Percentiles rank a stretch among this genome's conserved stretches.
phyloP scores from a whole-genome alignment of 2,888 invertebrate genomes.

The Platycheirus rosarum region DNA sequence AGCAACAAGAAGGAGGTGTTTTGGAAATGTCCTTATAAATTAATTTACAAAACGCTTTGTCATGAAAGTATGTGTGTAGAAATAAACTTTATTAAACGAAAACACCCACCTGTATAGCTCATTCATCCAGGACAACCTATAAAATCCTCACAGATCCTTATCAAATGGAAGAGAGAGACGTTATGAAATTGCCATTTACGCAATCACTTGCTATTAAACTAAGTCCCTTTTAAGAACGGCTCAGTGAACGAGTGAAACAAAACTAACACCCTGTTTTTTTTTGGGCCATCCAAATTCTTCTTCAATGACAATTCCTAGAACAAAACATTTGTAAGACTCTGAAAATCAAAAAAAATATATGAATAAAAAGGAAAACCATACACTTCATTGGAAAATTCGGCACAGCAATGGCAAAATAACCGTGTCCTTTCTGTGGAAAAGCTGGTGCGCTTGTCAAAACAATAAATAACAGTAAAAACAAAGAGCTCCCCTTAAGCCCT shows the following conservation, averaged over 20 bases:
- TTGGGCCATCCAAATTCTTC: conserved; percentile 45
- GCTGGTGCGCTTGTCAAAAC: conserved; percentile 51
- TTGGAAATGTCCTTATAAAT: conserved; percentile 2
- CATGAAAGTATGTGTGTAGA: no score
- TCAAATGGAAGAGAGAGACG: conserved; percentile 6
- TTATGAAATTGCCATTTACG: conserved; percentile 60
- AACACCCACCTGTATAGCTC: conserved; percentile 1
- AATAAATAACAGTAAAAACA: conserved; percentile 72
- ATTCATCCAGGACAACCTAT: neutral
- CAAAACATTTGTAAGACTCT: conserved; percentile 18
- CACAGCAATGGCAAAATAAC: conserved; percentile 32
- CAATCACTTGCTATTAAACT: conserved; percentile 37
- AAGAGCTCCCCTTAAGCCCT: conserved; percentile 59
- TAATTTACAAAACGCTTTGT: conserved; percentile 5
- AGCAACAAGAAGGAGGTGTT: neutral
- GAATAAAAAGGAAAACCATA: conserved; percentile 7
- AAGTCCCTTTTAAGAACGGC: conserved; percentile 43
- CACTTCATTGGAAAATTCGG: conserved; percentile 55
- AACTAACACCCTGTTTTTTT: conserved; percentile 45
- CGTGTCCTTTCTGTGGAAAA: conserved; percentile 32
- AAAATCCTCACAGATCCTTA: no score
- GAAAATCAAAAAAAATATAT: neutral
- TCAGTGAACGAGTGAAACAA: conserved; percentile 1
- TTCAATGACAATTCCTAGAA: conserved; percentile 34
- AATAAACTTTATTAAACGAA: conserved; percentile 7